phyloP scores from a whole-genome alignment of 2,888 invertebrate genomes.

The Cephus pygmeus region DNA sequence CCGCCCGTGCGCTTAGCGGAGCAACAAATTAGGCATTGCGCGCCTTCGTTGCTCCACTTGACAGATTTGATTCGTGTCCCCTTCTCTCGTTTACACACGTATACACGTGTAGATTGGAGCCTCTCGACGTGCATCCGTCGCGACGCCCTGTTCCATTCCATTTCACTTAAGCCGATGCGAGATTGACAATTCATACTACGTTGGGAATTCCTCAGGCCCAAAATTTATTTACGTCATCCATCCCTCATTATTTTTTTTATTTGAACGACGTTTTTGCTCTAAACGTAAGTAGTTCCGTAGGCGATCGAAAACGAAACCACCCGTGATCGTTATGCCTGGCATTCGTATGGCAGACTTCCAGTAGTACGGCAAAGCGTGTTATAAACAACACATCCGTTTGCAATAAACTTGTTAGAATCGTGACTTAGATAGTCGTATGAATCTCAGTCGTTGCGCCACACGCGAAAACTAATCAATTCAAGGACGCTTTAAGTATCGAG shows the following conservation, averaged over 20 bases:
- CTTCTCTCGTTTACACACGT: not conserved
- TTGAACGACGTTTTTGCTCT: not conserved
- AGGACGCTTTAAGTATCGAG: slow-evolving; percentile 20
- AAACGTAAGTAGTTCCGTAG: slow-evolving; percentile 10
- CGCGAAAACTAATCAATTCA: slow-evolving; percentile 26
- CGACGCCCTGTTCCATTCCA: not conserved
- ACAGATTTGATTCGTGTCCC: not conserved
- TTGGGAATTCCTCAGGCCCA: not conserved
- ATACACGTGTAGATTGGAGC: not conserved
- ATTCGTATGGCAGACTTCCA: slow-evolving; percentile 31
- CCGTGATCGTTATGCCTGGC: slow-evolving; percentile 18
- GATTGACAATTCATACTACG: not conserved
- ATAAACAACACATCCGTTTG: slow-evolving; percentile 44
- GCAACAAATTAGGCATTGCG: slow-evolving; percentile 2
- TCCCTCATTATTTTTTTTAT: not conserved
- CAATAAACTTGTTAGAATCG: slow-evolving; percentile 35
- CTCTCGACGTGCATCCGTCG: not conserved
- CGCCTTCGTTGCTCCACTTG: slow-evolving; percentile 2
- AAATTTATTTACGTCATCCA: not conserved
- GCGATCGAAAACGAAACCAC: slow-evolving; percentile 39
- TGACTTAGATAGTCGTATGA: slow-evolving; percentile 13
- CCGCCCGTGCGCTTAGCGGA: slow-evolving; percentile 1
- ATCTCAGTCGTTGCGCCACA: slow-evolving; percentile 14
- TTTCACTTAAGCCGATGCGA: not conserved
- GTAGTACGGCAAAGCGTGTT: slow-evolving; percentile 30